Evolutionary conservation across 2,888 invertebrate species (phyloP).

Genomic region (Gibbula magus): DNA sequence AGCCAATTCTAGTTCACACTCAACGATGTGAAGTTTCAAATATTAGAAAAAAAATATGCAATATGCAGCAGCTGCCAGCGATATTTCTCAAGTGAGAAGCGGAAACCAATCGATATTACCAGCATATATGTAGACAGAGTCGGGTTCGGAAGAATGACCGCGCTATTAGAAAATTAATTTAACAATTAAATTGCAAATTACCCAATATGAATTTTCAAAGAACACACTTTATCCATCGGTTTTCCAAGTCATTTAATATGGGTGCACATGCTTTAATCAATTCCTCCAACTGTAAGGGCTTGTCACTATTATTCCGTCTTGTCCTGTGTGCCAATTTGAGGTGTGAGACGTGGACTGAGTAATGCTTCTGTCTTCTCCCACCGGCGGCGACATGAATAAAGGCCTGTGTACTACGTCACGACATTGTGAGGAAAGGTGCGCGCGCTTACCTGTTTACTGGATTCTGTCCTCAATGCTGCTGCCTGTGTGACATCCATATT

Average conservation of each 20-base stretch:
- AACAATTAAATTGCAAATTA: not conserved
- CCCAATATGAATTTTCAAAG: not conserved
- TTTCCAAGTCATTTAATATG: not conserved
- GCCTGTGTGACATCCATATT: not conserved
- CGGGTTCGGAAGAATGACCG: not conserved
- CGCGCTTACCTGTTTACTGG: constrained; percentile 5
- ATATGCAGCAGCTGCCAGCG: not conserved
- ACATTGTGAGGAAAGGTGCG: not conserved
- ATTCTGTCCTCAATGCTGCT: not conserved
- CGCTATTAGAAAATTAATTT: not conserved
- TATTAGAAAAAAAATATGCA: no score
- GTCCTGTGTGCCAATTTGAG: not conserved
- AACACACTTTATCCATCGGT: not conserved
- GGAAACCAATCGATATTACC: not conserved
- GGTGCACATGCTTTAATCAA: not conserved
- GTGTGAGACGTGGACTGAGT: not conserved
- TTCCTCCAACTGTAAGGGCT: not conserved
- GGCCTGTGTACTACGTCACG: not conserved
- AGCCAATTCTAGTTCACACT: no score
- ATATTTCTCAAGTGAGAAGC: not conserved
- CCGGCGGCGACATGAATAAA: not conserved
- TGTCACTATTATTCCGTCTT: not conserved
- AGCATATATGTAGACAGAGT: not conserved
- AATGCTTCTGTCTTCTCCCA: not conserved
- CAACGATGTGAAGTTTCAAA: no score